Evolutionary conservation across 92 coral and sea anemone species (phyloP), one percentile per base, ranked within the genome.

Genomic region (Porites divaricata): DNA sequence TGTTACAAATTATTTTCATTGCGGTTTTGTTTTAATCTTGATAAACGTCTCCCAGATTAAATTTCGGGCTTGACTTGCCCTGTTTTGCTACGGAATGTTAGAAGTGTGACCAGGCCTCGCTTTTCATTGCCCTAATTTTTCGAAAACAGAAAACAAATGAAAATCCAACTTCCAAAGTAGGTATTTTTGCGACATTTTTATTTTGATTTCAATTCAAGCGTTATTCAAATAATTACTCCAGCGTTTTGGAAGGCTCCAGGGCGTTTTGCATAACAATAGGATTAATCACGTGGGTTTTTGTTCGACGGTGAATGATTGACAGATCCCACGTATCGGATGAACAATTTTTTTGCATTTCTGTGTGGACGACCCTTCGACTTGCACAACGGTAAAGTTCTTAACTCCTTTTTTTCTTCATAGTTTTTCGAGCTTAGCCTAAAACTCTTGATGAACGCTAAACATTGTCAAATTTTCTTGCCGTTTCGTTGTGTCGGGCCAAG

Each of bases 291-390:
- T 82, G 86, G 45, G 78, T 11, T 72, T 68, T 82, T 82, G 86
- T 82, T 72, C 79, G 63, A 25, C 13, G 35, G 78, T 82, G 75
- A 82, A 73, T 82, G 86, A 82, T 82, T 82, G 86, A 82, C 86
- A 82, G 72, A 71, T 73, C 48, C 13, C 28, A 28, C 86, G 86
- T 73, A 82, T 82, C 78, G 86, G 86, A 73, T 82, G 86, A 82
- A 73, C 86, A 63, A 72, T 50, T 82, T 82, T 80, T 82, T 82
- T 82, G 86, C 86, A 82, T 82, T 82, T 82, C 86, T 72, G 79
- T 61, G 86, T 58, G 78, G 86, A 56, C 20, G 41, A 72, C 78
- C 72, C 70, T 72, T 76, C 80, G 80, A 22, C 68, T 76, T 26
- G 86, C 86, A 72, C 79, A 81, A 82, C 86, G 86, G 79, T 49